Evolutionary conservation across 2,797 vertebrate genomes (phyloP), one percentile per base, ranked within the genome.

Genomic region (Pangasius krempfi): DNA sequence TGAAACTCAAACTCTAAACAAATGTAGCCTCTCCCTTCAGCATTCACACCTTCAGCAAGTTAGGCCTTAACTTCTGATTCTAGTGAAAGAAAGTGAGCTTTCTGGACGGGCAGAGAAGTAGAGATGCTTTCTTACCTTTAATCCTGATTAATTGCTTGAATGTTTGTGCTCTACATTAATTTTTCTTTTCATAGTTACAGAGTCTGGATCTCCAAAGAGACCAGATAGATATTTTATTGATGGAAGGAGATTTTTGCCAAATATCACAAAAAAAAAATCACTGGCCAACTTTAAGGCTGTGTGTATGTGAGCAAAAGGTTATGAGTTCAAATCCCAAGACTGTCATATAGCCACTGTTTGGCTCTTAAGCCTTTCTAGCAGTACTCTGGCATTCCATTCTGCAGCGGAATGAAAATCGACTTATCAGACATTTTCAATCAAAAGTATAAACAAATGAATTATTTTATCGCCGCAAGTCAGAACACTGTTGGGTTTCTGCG

Each of bases 1-100:
- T 64, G 37, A 83, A 64, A 83, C 80, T n/a, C 58, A 83, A 83
- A 83, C 58, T 82, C 12, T 25, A 83, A 83, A 64, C 80, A 83
- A 83, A 83, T 64, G 40, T 12, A 64, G 58, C 22, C 80, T 82
- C 37, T 16, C 37, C 22, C 25, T 83, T 47, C 40, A 83, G 37
- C 58, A 27, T 62, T 80, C 9, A 58, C 18, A 33, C 78, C 52
- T 58, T 80, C 22, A 47, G 22, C 8, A 76, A 27, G 40, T 27
- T 75, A 25, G 40, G 12, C 70, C 70, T 25, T 73, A 9, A 25
- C 37, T 1, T 44, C 22, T 5, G 20, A 73, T 44, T 9, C 37
- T 25, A 44, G 1, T 37, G 37, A 9, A 25, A 66, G 37, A 73
- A 47, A 4, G 8, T 44, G 40, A 44, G 72, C 8, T 25, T 44